Base-by-base conservation (phyloP, 2,797 vertebrate genomes). In the Pangasius larnaudii region DNA sequence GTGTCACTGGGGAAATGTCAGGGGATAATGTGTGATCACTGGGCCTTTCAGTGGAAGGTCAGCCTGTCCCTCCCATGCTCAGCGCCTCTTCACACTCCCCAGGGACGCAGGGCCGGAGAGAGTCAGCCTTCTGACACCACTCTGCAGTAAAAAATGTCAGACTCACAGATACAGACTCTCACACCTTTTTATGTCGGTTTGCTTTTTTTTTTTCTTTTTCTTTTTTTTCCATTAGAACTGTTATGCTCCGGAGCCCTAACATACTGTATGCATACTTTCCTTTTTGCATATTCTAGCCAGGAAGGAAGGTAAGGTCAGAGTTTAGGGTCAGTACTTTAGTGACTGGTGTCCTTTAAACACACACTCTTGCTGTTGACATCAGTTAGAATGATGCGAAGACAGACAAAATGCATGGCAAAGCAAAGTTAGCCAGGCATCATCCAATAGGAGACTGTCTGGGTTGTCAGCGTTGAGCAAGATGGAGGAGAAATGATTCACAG, bases 1-100 rank as follows among this genome's bases (percentile, higher is more conserved):
- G 88, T 94, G 95, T 94, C 95, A 94, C 92, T 89, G 91, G 81
- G 92, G 91, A 95, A 96, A 96, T 95, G 95, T 95, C 95, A 95
- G 85, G 91, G 89, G 93, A 94, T 94, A 95, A 95, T 94, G 94
- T 95, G 94, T 89, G 93, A 95, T 94, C 94, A 95, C 93, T 93
- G 90, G 93, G 92, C 92, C 90, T 93, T 92, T 93, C 91, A 67
- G 72, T 89, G 90, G 94, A 95, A 95, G 95, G 95, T 96, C 95
- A 95, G 90, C 88, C 86, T 49, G 90, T 92, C 91, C 93, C 87
- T 85, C 88, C 89, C 92, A 91, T 91, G 91, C 89, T 85, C 92
- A 89, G 92, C 90, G 90, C 87, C 90, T 88, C 83, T 85, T 84
- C 77, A 46, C 75, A 81, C 81, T 90, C 89, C 78, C 84, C 51